Conservation (phyloP, 2,113 vertebrate species). For the Enhydra lutris region DNA sequence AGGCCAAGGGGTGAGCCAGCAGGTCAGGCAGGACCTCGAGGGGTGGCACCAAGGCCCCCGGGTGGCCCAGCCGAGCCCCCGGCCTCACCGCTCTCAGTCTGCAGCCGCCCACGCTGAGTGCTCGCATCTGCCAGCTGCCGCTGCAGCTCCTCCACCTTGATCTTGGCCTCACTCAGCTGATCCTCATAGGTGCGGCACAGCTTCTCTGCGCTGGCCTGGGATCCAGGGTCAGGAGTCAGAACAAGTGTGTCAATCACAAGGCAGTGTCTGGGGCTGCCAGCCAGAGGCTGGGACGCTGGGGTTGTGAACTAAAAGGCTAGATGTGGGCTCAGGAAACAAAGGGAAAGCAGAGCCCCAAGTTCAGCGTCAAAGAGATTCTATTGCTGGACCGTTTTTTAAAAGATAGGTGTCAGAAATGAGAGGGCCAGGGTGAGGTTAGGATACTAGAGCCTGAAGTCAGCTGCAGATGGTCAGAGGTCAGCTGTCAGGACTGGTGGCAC, state of each 20-base stretch:
- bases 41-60: neutral
- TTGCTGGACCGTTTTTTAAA: neutral
- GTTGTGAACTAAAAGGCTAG: neutral
- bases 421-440: neutral
- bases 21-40: fast-evolving
- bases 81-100: slow-evolving; percentile 88
- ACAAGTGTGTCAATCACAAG: neutral
- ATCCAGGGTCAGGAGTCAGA: neutral
- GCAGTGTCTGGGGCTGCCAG: neutral
- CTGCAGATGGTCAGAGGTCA: neutral
- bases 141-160: slow-evolving; percentile 92
- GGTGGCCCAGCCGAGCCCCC: neutral
- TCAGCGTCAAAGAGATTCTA: neutral
- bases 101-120: slow-evolving; percentile 86
- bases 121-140: slow-evolving; percentile 88
- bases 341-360: neutral
- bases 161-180: slow-evolving; percentile 92
- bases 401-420: neutral
- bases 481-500: neutral
- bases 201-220: slow-evolving; percentile 91
- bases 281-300: neutral
- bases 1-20: neutral
- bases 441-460: neutral
- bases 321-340: neutral
- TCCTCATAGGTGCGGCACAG: slow-evolving; percentile 91